Evolutionary conservation across 1,140 invertebrate species (phyloP).

Genomic region (Ctenoplectra terminalis): DNA sequence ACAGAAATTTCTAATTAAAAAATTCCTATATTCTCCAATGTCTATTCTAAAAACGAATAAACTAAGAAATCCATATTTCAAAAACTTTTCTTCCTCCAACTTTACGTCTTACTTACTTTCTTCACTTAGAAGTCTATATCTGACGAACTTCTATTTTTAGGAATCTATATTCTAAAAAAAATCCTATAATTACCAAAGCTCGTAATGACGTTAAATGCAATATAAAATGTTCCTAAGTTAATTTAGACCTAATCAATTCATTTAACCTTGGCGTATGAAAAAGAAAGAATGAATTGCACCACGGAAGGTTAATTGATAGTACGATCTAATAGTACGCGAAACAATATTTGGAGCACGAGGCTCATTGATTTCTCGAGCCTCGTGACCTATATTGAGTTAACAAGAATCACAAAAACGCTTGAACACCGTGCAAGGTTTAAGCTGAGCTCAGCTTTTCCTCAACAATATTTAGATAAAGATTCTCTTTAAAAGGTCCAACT

Average conservation of each 20-base stretch:
- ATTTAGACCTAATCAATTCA: neutral
- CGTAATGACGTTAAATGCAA: too few species aligned
- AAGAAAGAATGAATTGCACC: neutral
- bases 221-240: neutral
- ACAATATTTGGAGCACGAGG: constrained; percentile 26
- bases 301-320: neutral
- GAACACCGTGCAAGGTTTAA: constrained; percentile 11
- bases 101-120: neutral
- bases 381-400: constrained; percentile 43
- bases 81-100: neutral
- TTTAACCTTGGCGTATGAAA: neutral
- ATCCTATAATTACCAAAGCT: too few species aligned
- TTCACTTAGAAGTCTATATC: too few species aligned
- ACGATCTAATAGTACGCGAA: constrained; percentile 1
- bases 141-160: neutral
- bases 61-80: neutral
- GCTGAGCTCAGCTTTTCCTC: neutral
- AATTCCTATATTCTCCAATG: too few species aligned
- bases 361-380: constrained; percentile 37
- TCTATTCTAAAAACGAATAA: too few species aligned
- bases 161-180: neutral
- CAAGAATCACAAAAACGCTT: constrained; percentile 34
- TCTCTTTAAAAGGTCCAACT: neutral
- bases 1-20: too few species aligned
- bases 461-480: neutral